phyloP scores from a whole-genome alignment of 2,888 invertebrate species.

The Mayetiola destructor region DNA sequence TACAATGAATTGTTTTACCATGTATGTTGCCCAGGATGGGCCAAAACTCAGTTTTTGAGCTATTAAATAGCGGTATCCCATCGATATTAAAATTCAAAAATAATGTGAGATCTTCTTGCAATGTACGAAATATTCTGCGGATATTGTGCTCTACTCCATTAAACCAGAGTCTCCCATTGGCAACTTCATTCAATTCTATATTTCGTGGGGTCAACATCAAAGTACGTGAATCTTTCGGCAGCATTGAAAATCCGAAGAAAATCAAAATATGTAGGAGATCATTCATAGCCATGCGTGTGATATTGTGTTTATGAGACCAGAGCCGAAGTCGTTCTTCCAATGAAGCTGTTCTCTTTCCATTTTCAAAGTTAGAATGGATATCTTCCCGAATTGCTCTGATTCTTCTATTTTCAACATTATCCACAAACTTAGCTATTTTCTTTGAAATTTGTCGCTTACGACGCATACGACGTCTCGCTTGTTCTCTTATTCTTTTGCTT shows the following conservation, averaged over 20 bases:
- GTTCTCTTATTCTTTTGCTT: no score
- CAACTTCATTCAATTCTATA: neutral
- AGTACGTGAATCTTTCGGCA: constrained; percentile 4
- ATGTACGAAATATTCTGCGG: neutral
- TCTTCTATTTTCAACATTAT: no score
- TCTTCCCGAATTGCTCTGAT: no score
- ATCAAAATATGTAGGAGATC: neutral
- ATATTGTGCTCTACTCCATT: neutral
- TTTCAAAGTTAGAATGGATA: no score
- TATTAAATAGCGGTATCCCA: constrained; percentile 5
- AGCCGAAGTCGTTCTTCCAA: no score
- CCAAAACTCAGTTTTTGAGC: neutral
- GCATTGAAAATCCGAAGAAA: neutral
- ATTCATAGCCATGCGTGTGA: neutral
- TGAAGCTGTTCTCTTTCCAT: no score
- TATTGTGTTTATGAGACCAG: neutral
- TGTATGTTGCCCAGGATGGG: neutral
- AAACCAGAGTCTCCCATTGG: constrained; percentile 10
- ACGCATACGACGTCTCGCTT: no score
- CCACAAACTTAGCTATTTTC: no score
- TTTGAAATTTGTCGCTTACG: no score
- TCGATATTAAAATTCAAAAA: constrained; percentile 8
- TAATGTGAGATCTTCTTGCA: neutral
- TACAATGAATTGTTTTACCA: neutral
- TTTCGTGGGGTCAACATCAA: neutral